Percentiles rank a stretch among this genome's conserved stretches.
These are phyloP conservation scores for Apis cerana DNA, from an alignment of 1,140 invertebrate species.

Conservation along the genomic window DNA sequence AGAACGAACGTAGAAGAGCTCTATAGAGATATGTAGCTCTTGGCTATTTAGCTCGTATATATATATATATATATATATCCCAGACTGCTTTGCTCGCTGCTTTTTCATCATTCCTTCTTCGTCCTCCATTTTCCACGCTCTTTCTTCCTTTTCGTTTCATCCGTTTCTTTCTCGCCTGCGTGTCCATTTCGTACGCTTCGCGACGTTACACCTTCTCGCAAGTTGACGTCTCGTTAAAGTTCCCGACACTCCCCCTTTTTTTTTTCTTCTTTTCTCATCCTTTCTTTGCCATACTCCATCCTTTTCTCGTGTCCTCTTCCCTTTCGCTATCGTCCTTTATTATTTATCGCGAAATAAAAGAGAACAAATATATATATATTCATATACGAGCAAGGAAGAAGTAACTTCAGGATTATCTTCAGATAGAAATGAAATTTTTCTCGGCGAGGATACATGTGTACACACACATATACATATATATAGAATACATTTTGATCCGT, in stretches of 20 bases:
- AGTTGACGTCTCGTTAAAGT: constrained; percentile 63
- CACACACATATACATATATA: neutral
- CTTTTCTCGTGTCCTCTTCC: too few relatives aligned
- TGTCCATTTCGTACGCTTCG: constrained; percentile 54
- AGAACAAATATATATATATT: neutral
- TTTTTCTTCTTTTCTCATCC: neutral
- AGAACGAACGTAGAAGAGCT: constrained; percentile 58
- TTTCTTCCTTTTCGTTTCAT: constrained; percentile 13
- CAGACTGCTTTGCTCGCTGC: neutral
- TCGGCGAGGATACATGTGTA: neutral
- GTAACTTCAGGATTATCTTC: neutral
- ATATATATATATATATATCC: neutral
- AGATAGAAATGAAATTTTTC: neutral
- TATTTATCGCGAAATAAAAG: neutral
- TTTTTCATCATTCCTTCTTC: neutral
- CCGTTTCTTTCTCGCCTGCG: constrained; percentile 45
- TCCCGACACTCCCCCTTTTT: constrained; percentile 49
- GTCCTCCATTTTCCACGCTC: neutral
- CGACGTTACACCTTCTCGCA: constrained; percentile 25
- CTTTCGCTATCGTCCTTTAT: too few relatives aligned
- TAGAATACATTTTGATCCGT: neutral
- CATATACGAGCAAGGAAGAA: neutral
- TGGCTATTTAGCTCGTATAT: constrained; percentile 63
- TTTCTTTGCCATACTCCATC: too few relatives aligned
- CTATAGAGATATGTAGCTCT: constrained; percentile 66